Conservation (phyloP, 1,140 invertebrate genomes). For the Euwallacea similis region DNA sequence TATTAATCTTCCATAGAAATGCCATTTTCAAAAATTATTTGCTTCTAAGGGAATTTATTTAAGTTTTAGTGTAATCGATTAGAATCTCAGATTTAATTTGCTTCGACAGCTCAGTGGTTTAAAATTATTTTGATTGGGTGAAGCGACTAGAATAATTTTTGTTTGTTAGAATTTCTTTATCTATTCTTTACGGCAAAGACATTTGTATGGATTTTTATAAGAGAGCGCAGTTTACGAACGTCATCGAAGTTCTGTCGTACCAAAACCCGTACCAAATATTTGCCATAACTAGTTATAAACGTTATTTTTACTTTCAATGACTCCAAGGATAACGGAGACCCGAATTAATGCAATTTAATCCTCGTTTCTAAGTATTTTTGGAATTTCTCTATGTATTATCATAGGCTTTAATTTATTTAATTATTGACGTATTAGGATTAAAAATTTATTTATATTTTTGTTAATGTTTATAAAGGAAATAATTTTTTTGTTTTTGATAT, state of each 20-base stretch:
- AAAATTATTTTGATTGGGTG: too few species aligned
- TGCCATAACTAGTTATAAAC: constrained; percentile 28
- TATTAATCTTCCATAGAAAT: background rate
- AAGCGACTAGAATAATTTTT: too few species aligned
- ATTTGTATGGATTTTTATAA: too few species aligned
- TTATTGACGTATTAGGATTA: background rate
- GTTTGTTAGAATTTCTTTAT: too few species aligned
- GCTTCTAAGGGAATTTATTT: background rate
- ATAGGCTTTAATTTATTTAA: constrained; percentile 22
- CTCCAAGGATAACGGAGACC: background rate
- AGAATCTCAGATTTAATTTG: too few species aligned
- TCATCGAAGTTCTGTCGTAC: constrained; percentile 7
- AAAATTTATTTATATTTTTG: too few species aligned
- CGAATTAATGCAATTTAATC: constrained; percentile 3
- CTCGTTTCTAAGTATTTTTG: constrained; percentile 19
- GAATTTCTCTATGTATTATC: constrained; percentile 15
- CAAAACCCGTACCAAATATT: constrained; percentile 36
- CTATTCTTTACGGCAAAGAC: too few species aligned
- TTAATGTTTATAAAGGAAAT: too few species aligned
- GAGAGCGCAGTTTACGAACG: too few species aligned
- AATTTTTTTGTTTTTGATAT: too few species aligned
- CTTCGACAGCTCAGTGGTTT: too few species aligned
- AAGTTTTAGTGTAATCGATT: background rate
- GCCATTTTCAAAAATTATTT: background rate
- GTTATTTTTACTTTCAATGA: constrained; percentile 16